Percentiles rank a stretch among this genome's conserved stretches.
phyloP scores from a whole-genome alignment of 92 coral and sea anemone genomes.

The Phymanthus crucifer region DNA sequence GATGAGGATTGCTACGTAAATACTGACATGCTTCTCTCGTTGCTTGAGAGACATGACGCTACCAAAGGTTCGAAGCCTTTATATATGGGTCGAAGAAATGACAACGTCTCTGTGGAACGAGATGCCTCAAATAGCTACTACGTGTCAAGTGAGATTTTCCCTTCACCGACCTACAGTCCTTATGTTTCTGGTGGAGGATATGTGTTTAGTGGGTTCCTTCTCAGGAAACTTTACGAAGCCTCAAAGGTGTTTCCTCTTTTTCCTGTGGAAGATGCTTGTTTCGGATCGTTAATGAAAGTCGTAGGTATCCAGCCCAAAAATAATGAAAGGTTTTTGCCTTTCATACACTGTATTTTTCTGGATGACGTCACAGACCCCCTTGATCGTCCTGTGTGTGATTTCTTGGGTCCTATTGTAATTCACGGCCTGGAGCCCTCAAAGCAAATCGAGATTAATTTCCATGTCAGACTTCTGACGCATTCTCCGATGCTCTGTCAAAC shows the following conservation, averaged over 20 bases:
- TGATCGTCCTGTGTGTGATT: slow-evolving; percentile 74
- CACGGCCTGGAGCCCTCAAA: slow-evolving; percentile 54
- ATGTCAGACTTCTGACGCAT: slow-evolving; percentile 66
- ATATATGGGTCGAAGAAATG: slow-evolving; percentile 52
- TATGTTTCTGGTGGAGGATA: slow-evolving; percentile 87
- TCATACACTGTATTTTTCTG: slow-evolving; percentile 51
- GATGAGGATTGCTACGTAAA: slow-evolving; percentile 80
- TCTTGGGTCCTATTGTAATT: slow-evolving; percentile 67
- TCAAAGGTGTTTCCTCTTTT: slow-evolving; percentile 50
- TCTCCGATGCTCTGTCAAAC: slow-evolving; percentile 60
- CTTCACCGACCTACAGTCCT: slow-evolving; percentile 50
- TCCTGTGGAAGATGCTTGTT: slow-evolving; percentile 82
- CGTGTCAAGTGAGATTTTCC: slow-evolving; percentile 50
- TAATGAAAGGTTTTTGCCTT: slow-evolving; percentile 61
- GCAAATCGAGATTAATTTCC: slow-evolving; percentile 71
- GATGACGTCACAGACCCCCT: slow-evolving; percentile 9
- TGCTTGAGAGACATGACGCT: slow-evolving; percentile 39
- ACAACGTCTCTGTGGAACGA: slow-evolving; percentile 28
- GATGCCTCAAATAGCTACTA: slow-evolving; percentile 36
- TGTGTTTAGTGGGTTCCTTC: slow-evolving; percentile 68
- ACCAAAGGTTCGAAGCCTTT: slow-evolving; percentile 51
- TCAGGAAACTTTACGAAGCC: slow-evolving; percentile 44
- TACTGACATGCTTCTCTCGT: slow-evolving; percentile 41
- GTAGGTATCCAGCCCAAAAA: slow-evolving; percentile 50
- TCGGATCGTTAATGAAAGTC: slow-evolving; percentile 63